A percentile compares a stretch with the other conserved stretches of the same genome.
These are phyloP conservation scores for Apodemus speciosus DNA, from an alignment of 2,113 vertebrate genomes.

Conservation along the genomic window DNA sequence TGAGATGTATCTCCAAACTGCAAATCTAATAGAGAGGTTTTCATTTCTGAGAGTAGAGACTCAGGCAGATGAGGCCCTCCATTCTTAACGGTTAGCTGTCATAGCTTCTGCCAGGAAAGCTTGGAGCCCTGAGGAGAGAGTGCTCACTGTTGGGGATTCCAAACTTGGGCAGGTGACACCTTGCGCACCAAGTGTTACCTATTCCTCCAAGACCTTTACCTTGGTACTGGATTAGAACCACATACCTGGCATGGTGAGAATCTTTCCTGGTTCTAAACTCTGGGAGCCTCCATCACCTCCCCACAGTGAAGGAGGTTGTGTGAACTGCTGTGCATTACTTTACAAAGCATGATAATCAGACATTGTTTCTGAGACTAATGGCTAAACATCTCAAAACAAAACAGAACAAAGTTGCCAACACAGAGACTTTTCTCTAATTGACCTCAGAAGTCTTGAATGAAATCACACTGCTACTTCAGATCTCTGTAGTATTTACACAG, in stretches of 20 bases:
- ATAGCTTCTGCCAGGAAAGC: rapidly evolving
- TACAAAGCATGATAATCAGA: rapidly evolving
- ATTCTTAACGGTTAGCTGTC: rapidly evolving
- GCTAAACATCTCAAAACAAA: background rate
- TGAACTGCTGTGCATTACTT: too few species aligned
- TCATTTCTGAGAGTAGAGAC: background rate
- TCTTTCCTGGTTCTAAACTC: rapidly evolving
- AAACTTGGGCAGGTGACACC: rapidly evolving
- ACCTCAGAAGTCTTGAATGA: background rate
- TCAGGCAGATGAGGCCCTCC: rapidly evolving
- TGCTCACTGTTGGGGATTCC: too few species aligned
- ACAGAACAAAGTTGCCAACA: rapidly evolving
- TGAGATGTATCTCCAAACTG: too few species aligned
- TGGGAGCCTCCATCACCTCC: rapidly evolving
- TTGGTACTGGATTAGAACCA: rapidly evolving
- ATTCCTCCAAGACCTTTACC: rapidly evolving
- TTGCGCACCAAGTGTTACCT: background rate
- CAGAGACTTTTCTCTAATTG: rapidly evolving
- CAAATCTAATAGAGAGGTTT: too few species aligned
- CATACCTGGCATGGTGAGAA: rapidly evolving
- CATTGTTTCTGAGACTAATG: too few species aligned
- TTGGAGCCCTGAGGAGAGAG: background rate
- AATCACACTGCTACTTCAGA: rapidly evolving
- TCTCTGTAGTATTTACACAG: too few species aligned
- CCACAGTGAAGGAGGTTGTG: rapidly evolving